A percentile compares a stretch with the other conserved stretches of the same genome.
These are phyloP conservation scores for Adineta ricciae DNA, from an alignment of 2,888 invertebrate species.

Conservation along the genomic window DNA sequence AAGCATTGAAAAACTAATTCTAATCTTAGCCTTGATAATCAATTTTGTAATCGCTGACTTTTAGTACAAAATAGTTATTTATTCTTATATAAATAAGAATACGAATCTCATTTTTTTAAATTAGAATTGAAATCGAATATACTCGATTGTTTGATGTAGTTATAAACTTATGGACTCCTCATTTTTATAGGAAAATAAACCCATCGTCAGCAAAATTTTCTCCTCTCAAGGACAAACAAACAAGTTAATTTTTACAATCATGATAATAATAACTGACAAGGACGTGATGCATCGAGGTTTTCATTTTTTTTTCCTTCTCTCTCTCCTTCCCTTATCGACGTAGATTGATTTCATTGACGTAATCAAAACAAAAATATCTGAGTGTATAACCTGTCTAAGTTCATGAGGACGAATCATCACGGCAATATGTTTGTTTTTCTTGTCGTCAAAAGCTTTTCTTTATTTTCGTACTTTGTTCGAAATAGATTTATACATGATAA, in stretches of 20 bases:
- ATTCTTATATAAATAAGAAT: too few species aligned
- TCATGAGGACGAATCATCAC: background rate
- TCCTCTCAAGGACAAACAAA: background rate
- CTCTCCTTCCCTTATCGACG: too few species aligned
- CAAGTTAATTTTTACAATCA: background rate
- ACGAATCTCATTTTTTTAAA: too few species aligned
- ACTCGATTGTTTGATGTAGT: too few species aligned
- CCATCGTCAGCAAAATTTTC: too few species aligned
- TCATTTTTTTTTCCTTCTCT: background rate
- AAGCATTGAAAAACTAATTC: background rate
- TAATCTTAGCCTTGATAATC: too few species aligned
- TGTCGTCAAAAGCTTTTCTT: background rate
- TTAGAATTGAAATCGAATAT: too few species aligned
- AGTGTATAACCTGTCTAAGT: background rate
- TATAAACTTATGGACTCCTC: too few species aligned
- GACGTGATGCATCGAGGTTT: background rate
- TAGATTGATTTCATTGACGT: too few species aligned
- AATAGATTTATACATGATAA: background rate
- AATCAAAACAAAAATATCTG: background rate
- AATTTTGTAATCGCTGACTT: too few species aligned
- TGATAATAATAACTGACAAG: background rate
- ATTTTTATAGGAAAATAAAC: too few species aligned
- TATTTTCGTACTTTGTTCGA: background rate
- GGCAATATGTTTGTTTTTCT: background rate
- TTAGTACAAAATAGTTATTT: too few species aligned